Base-by-base conservation (phyloP, 2,113 vertebrate species). In the Melanocharis versteri region DNA sequence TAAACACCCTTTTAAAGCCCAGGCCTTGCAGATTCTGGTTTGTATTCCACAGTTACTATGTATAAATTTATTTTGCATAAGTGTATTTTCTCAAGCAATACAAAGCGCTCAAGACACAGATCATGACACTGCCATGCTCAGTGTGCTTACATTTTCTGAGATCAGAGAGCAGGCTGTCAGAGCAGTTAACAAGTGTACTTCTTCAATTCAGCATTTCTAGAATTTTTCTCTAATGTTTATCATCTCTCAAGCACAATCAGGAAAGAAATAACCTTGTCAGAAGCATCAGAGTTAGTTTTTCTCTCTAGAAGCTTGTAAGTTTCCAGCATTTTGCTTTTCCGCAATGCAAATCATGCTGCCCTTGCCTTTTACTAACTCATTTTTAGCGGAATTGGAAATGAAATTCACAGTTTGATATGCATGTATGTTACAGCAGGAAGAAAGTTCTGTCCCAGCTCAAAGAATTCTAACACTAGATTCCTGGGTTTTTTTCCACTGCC, bases 231-330 rank as follows among this genome's bases (percentile, higher is more conserved):
- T 58, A 91, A 77, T 13, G 26, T 58, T 44, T 75, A 69, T 83
- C 20, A 58, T 42, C 61, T 93, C 68, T 95, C 66, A 89, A 87
- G 66, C 33, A 58, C 47, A 94, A 89, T 89, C 71, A 96, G 48
- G 60, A 87, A 83, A 47, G 45, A 94, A 96, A 91, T 91, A 60
- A 69, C 81, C 61, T 79, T 82, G 47, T 87, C 94, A 95, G 50
- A 90, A 94, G 9, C n/a, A 87, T 93, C 56, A 50, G 45, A 78
- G 28, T 66, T 83, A 61, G 7, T 22, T 60, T 83, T 93, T 11
- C n/a, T 96, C 8, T 35, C 35, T 27, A 48, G 50, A 18, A 94
- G 31, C 13, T 50, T 40, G 5, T 13, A 61, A 9, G 5, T 73
- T 93, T 94, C 42, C 65, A 58, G 15, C 18, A 33, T 81, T 76